These are phyloP conservation scores for Drosophila robusta DNA, from an alignment of 2,888 invertebrate genomes.

Conservation along the genomic window DNA sequence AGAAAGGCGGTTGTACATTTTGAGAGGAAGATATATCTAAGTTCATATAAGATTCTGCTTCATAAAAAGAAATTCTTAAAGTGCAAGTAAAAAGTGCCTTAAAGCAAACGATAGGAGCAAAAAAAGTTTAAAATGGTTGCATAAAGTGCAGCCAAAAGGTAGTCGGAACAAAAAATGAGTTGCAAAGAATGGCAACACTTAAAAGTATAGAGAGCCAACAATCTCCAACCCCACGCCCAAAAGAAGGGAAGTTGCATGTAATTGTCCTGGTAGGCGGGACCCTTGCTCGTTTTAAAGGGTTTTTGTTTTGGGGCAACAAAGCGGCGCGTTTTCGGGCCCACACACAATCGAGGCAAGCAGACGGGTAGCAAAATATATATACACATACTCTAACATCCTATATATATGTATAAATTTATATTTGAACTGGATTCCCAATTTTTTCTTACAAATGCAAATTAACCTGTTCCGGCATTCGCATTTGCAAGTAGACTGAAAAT, in stretches of 20 bases:
- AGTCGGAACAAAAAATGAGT: slow-evolving; percentile 11
- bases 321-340: slow-evolving; percentile 9
- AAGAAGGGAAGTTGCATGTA: slow-evolving; percentile 32
- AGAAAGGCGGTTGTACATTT: background rate
- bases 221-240: background rate
- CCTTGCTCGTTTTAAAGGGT: slow-evolving; percentile 40
- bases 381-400: slow-evolving; percentile 4
- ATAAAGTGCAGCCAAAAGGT: slow-evolving; percentile 40
- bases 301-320: slow-evolving; percentile 40
- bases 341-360: slow-evolving; percentile 19
- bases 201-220: slow-evolving; percentile 25
- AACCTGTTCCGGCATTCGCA: background rate
- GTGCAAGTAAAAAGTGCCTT: slow-evolving; percentile 23
- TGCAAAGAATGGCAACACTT: slow-evolving; percentile 48
- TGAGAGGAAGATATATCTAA: no score
- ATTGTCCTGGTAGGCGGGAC: slow-evolving; percentile 42
- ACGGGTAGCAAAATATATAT: background rate
- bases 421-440: background rate
- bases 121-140: slow-evolving; percentile 45
- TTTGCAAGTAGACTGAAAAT: background rate
- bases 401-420: background rate
- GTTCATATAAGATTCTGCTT: no score
- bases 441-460: slow-evolving; percentile 16
- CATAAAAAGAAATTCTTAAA: background rate
- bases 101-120: slow-evolving; percentile 15